Percentiles rank a stretch among this genome's conserved stretches.
Evolutionary conservation across 1,140 invertebrate species (phyloP).

Genomic region (Drosophila nikananu): DNA sequence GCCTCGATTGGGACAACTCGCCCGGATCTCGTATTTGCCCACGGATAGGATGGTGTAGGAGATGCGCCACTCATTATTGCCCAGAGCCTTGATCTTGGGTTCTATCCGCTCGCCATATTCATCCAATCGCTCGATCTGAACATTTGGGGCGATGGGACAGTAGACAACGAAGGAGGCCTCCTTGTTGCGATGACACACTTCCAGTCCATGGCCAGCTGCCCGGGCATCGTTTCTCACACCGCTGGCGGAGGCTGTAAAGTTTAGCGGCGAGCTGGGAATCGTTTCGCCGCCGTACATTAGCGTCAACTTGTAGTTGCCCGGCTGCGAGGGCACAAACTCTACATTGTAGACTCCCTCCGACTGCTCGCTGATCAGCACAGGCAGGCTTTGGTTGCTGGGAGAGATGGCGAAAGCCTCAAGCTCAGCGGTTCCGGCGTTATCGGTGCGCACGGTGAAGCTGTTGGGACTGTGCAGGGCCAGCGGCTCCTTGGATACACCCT

Average conservation of each 20-base stretch:
- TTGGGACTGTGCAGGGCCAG: conserved; percentile 94
- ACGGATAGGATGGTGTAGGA: conserved; percentile 87
- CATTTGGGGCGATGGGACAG: conserved; percentile 87
- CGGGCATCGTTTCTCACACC: conserved; percentile 85
- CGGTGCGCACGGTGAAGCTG: conserved; percentile 94
- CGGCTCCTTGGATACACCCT: conserved; percentile 91
- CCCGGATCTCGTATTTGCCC: conserved; percentile 87
- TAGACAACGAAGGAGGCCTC: conserved; percentile 90
- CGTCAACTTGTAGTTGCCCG: conserved; percentile 95
- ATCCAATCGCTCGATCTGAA: conserved; percentile 85
- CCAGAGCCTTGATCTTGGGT: conserved; percentile 83
- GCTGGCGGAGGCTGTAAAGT: conserved; percentile 85
- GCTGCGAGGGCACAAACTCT: conserved; percentile 94
- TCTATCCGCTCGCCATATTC: conserved; percentile 84
- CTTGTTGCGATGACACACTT: conserved; percentile 90
- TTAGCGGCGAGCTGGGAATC: conserved; percentile 88
- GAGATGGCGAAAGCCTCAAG: conserved; percentile 95
- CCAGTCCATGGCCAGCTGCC: conserved; percentile 88
- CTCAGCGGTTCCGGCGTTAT: conserved; percentile 95
- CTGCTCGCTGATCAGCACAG: conserved; percentile 91
- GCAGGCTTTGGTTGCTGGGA: conserved; percentile 94
- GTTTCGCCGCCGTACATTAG: conserved; percentile 93
- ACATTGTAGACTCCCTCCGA: conserved; percentile 91
- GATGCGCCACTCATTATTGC: conserved; percentile 87
- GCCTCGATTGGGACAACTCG: conserved; percentile 86